Evolutionary conservation across 2,113 vertebrate genomes (phyloP), one percentile per base, ranked within the genome.

Genomic region (Psilopsiagon aymara): DNA sequence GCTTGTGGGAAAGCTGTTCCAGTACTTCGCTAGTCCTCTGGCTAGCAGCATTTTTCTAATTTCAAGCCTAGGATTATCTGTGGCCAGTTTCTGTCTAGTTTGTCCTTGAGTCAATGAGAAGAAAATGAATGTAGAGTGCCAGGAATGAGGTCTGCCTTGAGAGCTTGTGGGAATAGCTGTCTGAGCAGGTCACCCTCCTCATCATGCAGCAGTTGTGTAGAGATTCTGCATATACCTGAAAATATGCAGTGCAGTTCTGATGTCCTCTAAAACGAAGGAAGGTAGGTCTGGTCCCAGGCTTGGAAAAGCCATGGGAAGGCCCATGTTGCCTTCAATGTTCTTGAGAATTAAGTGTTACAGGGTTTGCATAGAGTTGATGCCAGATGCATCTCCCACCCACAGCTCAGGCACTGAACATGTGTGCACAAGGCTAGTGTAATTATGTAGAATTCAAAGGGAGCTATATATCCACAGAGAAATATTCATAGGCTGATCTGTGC

Each of bases 361-460:
- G 27, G 9, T 81, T 91, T 86, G 43, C 19, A 12, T 1, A 28
- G 78, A 82, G 33, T 57, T 82, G 89, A 39, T 0, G 4, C 66
- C 89, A 84, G 55, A 78, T 81, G 47, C 0, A 0, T 64, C 44
- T 84, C 66, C 81, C 63, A 78, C 88, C 52, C 85, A 53, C 86
- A 37, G 79, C 49, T 78, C 78, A 46, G 27, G 51, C 75, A 51
- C 7, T 25, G 66, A 90, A 96, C 87, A 86, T 77, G 74, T 95
- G 91, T 79, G 84, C 60, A 76, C 90, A 96, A 96, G 80, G 44
- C 82, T 51, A 8, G 23, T 49, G 78, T 74, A 92, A 90, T 93
- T 94, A 80, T 39, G 49, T 55, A 63, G 73, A 94, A 51, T 82
- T 94, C 82, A 92, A 92, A 97, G 78, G 67, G 49, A 95, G 35